Conservation (phyloP, 2,888 invertebrate species). For the Pollenia amentaria region DNA sequence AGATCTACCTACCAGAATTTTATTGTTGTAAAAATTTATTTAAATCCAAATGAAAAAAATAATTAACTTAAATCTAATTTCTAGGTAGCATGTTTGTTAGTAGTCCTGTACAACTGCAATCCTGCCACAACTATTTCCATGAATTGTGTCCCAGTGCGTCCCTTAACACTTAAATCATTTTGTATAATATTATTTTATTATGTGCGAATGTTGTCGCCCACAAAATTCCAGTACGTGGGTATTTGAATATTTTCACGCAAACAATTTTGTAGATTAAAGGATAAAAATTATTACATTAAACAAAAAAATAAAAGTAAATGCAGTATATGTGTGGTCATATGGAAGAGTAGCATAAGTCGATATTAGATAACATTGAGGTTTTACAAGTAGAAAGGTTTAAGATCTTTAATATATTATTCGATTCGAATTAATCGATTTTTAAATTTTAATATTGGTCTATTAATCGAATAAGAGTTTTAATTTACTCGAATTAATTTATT, state of each 20-base stretch:
- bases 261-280: not conserved
- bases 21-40: no score
- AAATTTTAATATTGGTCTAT: no score
- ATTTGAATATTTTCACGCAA: constrained; percentile 32
- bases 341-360: no score
- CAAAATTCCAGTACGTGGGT: constrained; percentile 11
- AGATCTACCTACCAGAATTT: no score
- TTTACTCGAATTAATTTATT: no score
- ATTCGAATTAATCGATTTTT: not conserved
- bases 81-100: not conserved
- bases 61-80: not conserved
- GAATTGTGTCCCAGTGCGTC: constrained; percentile 13
- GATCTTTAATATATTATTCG: not conserved
- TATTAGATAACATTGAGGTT: no score
- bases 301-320: not conserved
- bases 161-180: constrained; percentile 21
- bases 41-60: no score
- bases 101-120: no score
- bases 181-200: constrained; percentile 13
- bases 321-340: not conserved
- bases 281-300: not conserved
- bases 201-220: constrained; percentile 4
- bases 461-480: no score
- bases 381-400: no score
- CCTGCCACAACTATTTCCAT: not conserved